phyloP scores from a whole-genome alignment of 2,888 invertebrate species.

The Operophtera brumata region DNA sequence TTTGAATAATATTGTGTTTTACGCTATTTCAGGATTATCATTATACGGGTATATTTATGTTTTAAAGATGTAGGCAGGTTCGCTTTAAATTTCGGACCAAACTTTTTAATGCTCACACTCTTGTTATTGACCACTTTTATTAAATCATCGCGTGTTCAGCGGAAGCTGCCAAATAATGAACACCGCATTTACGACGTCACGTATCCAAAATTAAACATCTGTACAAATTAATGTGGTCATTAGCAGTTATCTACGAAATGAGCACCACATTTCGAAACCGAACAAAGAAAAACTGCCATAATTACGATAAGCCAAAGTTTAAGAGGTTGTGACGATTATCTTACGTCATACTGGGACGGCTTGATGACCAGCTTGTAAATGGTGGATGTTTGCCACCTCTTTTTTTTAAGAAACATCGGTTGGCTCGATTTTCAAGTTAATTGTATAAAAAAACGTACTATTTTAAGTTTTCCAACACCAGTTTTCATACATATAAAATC shows the following conservation, averaged over 20 bases:
- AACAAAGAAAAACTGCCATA: slow-evolving; percentile 31
- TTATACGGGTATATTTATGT: not conserved
- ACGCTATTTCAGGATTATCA: no score
- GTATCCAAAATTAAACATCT: not conserved
- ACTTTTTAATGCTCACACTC: not conserved
- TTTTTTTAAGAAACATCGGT: no score
- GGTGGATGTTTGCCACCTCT: no score
- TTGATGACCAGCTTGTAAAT: no score
- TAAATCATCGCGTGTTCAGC: not conserved
- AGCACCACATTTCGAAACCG: slow-evolving; percentile 6
- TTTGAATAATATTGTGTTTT: no score
- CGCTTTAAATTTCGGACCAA: no score
- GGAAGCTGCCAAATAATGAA: not conserved
- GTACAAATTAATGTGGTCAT: not conserved
- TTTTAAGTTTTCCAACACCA: no score
- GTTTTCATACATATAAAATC: no score
- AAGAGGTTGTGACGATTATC: not conserved
- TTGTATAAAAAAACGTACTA: no score
- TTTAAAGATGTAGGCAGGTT: not conserved
- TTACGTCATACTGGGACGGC: not conserved
- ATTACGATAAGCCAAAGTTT: slow-evolving; percentile 39
- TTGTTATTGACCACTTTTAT: not conserved
- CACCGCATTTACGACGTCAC: not conserved
- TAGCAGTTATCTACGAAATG: slow-evolving; percentile 4
- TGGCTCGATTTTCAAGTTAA: no score